Evolutionary conservation across 2,113 vertebrate genomes (phyloP).

Genomic region (Nettapus auritus): DNA sequence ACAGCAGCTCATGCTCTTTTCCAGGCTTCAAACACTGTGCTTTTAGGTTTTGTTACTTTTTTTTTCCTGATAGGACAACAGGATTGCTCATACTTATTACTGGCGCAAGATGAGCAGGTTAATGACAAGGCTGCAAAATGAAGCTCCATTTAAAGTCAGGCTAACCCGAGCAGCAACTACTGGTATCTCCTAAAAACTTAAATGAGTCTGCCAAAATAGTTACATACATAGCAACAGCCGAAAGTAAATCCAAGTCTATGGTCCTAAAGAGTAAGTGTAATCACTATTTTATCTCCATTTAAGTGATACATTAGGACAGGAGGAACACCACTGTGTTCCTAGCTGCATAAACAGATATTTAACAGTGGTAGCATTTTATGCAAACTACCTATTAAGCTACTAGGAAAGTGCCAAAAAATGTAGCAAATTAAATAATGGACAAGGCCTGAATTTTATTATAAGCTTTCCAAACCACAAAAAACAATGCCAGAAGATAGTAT

Average conservation of each 20-base stretch:
- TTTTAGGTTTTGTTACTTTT: background rate
- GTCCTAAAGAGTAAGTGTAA: conserved; percentile 55
- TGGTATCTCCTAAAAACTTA: background rate
- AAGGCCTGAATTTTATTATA: conserved; percentile 9
- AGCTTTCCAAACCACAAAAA: conserved; percentile 30
- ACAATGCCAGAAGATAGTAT: conserved; percentile 16
- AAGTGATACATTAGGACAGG: conserved; percentile 65
- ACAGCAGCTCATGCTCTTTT: background rate
- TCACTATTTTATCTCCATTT: conserved; percentile 70
- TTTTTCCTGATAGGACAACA: background rate
- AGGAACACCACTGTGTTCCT: conserved; percentile 19
- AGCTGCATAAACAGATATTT: conserved; percentile 52
- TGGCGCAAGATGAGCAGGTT: conserved; percentile 25
- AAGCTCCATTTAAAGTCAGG: conserved; percentile 27
- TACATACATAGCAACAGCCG: conserved; percentile 9
- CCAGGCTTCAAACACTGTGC: background rate
- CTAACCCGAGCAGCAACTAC: background rate
- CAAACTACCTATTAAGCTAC: conserved; percentile 62
- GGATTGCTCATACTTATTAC: background rate
- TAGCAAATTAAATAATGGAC: conserved; percentile 59
- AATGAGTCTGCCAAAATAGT: conserved; percentile 52
- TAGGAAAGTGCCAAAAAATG: conserved; percentile 40
- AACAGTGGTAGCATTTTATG: conserved; percentile 53
- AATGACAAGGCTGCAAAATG: conserved; percentile 43
- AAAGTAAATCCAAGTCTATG: conserved; percentile 61